Conservation (phyloP, 2,113 vertebrate species). For the Mandrillus leucophaeus region DNA sequence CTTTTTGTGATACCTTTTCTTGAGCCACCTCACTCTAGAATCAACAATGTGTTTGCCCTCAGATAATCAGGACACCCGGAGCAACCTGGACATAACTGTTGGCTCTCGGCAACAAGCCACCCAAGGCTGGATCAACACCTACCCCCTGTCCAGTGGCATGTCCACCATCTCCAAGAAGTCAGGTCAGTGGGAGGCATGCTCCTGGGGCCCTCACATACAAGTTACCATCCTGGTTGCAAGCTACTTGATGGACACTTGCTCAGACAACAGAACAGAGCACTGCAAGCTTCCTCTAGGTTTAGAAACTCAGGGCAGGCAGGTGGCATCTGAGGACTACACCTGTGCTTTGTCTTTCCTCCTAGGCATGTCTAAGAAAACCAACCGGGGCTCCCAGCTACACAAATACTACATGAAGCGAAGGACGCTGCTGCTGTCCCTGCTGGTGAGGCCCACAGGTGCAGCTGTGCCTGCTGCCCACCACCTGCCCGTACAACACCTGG, state of each 20-base stretch:
- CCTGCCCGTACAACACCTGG: fast-evolving
- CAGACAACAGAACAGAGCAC: not conserved
- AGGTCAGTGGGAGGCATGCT: constrained; percentile 82
- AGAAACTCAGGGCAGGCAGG: not conserved
- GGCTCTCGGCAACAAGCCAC: constrained; percentile 94
- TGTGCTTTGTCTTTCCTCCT: constrained; percentile 54
- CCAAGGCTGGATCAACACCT: constrained; percentile 99
- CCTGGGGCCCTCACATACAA: not conserved
- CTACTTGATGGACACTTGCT: not conserved
- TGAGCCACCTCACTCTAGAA: not conserved
- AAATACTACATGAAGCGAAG: constrained; percentile 99
- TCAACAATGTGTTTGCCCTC: constrained; percentile 53
- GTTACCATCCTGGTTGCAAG: not conserved
- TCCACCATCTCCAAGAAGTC: constrained; percentile 99
- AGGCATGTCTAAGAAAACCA: constrained; percentile 97
- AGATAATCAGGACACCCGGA: constrained; percentile 97
- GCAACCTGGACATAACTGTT: constrained; percentile 91
- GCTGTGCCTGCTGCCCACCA: not conserved
- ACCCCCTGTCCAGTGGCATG: constrained; percentile 96
- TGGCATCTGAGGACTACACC: not conserved
- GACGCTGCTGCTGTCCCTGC: constrained; percentile 91
- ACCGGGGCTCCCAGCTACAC: constrained; percentile 95
- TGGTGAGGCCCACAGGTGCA: constrained; percentile 84
- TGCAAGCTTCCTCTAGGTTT: not conserved
- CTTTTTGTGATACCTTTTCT: not conserved